These are phyloP conservation scores for Eupeodes luniger DNA, from an alignment of 2,888 invertebrate genomes.

Conservation along the genomic window DNA sequence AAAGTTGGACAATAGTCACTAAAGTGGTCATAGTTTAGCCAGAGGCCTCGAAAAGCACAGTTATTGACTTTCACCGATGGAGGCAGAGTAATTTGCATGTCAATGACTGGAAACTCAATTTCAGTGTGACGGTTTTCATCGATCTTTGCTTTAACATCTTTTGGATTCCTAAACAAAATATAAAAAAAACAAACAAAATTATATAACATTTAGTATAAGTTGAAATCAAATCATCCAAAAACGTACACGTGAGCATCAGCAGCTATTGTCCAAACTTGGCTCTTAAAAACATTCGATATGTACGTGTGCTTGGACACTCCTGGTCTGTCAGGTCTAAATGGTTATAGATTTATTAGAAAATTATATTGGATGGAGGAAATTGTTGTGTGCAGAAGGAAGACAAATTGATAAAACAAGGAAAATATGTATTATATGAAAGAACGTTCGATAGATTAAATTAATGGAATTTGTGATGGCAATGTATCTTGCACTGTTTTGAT, in stretches of 20 bases:
- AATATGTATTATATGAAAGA: neutral
- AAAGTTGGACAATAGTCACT: conserved; percentile 84
- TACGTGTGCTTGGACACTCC: conserved; percentile 82
- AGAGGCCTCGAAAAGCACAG: conserved; percentile 85
- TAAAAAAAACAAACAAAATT: neutral
- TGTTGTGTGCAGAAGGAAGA: neutral
- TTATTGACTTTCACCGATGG: conserved; percentile 83
- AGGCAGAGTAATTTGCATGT: conserved; percentile 84
- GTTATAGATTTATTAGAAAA: neutral
- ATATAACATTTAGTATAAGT: neutral
- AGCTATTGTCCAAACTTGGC: conserved; percentile 82
- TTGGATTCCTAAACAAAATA: conserved; percentile 78
- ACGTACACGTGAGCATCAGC: conserved; percentile 82
- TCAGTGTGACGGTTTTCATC: conserved; percentile 82
- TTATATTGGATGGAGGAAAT: neutral
- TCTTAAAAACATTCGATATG: conserved; percentile 82
- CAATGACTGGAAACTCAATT: conserved; percentile 84
- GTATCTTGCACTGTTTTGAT: too few relatives aligned
- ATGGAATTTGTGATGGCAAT: too few relatives aligned
- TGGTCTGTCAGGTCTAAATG: conserved; percentile 80
- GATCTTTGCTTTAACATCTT: conserved; percentile 81
- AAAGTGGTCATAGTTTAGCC: conserved; percentile 85
- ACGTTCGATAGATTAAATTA: too few relatives aligned
- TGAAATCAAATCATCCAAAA: conserved; percentile 8
- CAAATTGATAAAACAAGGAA: neutral